Base-by-base conservation (phyloP, 1,140 invertebrate genomes). In the Helicoverpa zea region DNA sequence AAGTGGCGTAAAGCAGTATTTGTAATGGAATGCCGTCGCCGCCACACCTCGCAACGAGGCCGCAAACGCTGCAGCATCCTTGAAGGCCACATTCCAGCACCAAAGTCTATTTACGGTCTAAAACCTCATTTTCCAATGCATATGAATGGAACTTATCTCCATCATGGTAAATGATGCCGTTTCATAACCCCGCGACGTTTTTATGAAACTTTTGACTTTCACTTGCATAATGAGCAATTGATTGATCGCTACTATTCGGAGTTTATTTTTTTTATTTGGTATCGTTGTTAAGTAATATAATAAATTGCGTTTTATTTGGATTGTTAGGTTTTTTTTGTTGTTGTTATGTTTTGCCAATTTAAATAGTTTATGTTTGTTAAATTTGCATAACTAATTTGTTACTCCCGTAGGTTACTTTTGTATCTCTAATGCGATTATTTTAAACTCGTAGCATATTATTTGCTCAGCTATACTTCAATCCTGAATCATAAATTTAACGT, bases 61-160 rank as follows among this genome's bases (percentile, higher is more conserved):
- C 88, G 66, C 56, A 77, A 63, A 47, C 70, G 74, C 51, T 79
- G 86, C 91, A 89, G 87, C 93, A 94, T 94, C 93, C 93, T 94
- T 94, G 93, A 94, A 92, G 92, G 92, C 93, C 90, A 86, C 93
- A 94, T 94, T 94, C 93, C 93, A 61, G 56, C 72, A 89, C 76
- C 83, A 81, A 87, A 88, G 61, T 83, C 88, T 89, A 82, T 88
- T 90, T 88, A 88, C 87, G 83, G 86, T 82, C 83, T 84, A 91
- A 92, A 89, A 79, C 90, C 90, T 87, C 91, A 87, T 91, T 92
- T 91, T 87, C 88, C 84, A 89, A 90, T 88, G 88, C 87, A 89
- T 90, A 91, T 88, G 82, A 88, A 90, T 85, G 49, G 35, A 47
- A 11, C n/a, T 59, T 81, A 70, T 81, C 61, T 80, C 80, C 61